A percentile compares a stretch with the other conserved stretches of the same genome.
Conservation (phyloP, 2,113 vertebrate species). For the Cyanistes caeruleus region DNA sequence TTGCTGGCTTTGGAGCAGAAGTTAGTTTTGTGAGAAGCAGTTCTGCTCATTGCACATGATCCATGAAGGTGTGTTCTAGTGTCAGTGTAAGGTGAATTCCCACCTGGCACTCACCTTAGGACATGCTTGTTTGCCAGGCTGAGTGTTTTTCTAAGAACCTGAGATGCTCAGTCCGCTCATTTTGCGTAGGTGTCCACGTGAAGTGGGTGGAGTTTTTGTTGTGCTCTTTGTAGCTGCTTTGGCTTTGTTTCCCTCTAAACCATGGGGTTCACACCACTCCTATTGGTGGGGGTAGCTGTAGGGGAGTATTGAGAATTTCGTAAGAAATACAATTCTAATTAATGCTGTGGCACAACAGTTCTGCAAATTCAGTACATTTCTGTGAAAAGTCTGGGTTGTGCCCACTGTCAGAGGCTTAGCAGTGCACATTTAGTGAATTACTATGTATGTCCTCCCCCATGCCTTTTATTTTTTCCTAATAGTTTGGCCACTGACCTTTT, state of each 20-base stretch:
- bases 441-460: fast-evolving
- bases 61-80: fast-evolving
- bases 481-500: neutral
- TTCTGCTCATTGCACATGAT: neutral
- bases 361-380: neutral
- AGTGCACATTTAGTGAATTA: neutral
- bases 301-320: neutral
- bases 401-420: neutral
- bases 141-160: neutral
- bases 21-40: neutral
- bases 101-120: neutral
- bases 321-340: neutral
- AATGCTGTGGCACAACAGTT: neutral
- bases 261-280: fast-evolving
- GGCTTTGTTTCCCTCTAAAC: neutral
- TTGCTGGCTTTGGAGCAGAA: neutral
- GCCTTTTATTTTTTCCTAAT: neutral
- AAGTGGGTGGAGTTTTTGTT: neutral
- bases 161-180: neutral
- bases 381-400: neutral
- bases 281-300: neutral
- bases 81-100: neutral
- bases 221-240: neutral
- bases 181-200: neutral
- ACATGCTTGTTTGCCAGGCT: neutral